Base-by-base conservation (phyloP, 2,888 invertebrate species). In the Synergus gifuensis region DNA sequence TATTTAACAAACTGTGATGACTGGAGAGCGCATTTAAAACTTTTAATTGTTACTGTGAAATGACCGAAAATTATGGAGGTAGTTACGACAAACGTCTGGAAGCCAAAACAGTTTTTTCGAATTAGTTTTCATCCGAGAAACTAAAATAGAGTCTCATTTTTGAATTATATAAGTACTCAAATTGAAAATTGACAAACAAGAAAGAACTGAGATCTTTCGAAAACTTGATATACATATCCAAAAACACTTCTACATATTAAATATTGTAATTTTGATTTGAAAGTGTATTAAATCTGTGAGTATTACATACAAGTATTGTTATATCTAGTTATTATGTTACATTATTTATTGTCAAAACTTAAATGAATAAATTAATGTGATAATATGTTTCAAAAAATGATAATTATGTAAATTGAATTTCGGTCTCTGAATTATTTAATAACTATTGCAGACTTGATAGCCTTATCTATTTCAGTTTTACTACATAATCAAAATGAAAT, bases 401-500 rank as follows among this genome's bases (percentile, higher is more conserved):
- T 49, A 49, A 28, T 28, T 28, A 28, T 49, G 28, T 8, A 49
- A 49, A 28, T 36, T 22, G 7, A 7, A 46, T 44, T 12, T 28
- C 5, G 1, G 14, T 12, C 28, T 14, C 9, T 49, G 66, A 66
- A 3, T 66, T 18, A 28, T 28, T 28, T 2, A 28, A 28, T 28
- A 28, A 28, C 2, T 28, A 28, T 28, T 28, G 28, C 3, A 28
- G 2, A 28, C 0, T 54, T n/a, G 9, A n/a, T 1, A 54, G 54
- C 54, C 54, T n/a, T 54, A 0, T 54, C 8, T n/a, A 54, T 54
- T 54, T 54, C 8, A 54, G 8, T n/a, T 54, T n/a, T 9, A 54
- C n/a, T 54, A 9, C n/a, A n/a, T 8, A n/a, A 54, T 77, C n/a
- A 28, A n/a, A 60, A 76, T n/a, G 12, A 69, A 18, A 88, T 92